Percentiles rank a stretch among this genome's conserved stretches.
phyloP scores from a whole-genome alignment of 2,113 vertebrate genomes.

The Psilopsiagon aymara region DNA sequence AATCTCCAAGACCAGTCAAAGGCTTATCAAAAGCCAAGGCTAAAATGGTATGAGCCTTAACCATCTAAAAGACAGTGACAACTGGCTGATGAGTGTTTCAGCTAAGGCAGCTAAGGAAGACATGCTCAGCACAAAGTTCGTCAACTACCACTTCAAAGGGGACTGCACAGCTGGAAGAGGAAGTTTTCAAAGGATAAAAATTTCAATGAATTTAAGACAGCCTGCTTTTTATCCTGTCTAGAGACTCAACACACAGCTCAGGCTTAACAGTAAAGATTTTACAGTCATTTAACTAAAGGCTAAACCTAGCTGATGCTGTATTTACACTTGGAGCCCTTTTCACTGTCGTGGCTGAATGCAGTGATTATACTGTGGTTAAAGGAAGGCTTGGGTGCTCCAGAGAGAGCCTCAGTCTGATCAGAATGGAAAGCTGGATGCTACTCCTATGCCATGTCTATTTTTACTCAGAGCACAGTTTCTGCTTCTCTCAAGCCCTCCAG shows the following conservation, averaged over 20 bases:
- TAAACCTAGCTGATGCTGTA: background rate
- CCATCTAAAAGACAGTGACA: background rate
- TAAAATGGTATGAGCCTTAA: background rate
- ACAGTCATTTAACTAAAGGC: background rate
- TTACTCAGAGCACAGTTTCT: background rate
- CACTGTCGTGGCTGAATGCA: background rate
- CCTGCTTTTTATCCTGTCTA: background rate
- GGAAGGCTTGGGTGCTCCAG: background rate
- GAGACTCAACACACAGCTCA: background rate
- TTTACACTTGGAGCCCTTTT: background rate
- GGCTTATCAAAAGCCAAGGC: background rate
- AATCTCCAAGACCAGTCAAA: background rate
- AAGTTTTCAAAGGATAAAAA: background rate
- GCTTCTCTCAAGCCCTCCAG: background rate
- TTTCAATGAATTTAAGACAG: background rate
- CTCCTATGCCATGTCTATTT: background rate
- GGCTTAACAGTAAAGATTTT: background rate
- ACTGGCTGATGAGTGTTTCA: background rate
- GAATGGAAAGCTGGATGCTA: background rate
- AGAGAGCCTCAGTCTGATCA: background rate
- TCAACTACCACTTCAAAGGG: background rate
- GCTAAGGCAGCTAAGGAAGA: background rate
- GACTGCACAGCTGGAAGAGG: background rate
- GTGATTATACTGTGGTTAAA: background rate
- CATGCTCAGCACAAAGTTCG: background rate